These are phyloP conservation scores for Solea solea DNA, from an alignment of 2,113 vertebrate species.

Conservation along the genomic window DNA sequence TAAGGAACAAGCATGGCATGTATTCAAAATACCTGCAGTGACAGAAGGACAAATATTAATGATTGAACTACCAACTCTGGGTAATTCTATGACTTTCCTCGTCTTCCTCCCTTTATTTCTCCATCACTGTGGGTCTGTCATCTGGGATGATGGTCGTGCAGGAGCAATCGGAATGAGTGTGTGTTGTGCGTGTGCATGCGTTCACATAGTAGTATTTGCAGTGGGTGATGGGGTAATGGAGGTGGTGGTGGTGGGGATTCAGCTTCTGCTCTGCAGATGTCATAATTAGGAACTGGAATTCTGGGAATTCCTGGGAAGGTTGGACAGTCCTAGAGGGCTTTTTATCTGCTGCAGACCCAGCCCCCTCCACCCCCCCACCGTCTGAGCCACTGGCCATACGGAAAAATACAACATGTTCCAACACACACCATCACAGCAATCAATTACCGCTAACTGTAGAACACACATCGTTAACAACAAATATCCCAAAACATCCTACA, in stretches of 20 bases:
- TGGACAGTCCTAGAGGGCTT: conserved; percentile 66
- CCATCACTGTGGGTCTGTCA: conserved; percentile 2
- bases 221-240: conserved; percentile 23
- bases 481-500: conserved; percentile 76
- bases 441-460: conserved; percentile 77
- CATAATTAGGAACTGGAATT: conserved; percentile 81
- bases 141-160: conserved; percentile 35
- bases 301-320: conserved; percentile 75
- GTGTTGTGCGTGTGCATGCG: conserved; percentile 28
- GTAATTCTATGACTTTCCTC: not conserved
- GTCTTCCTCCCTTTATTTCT: conserved; percentile 20
- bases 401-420: conserved; percentile 79
- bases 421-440: conserved; percentile 77
- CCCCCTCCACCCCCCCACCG: conserved; percentile 20
- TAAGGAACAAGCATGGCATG: too few relatives aligned
- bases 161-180: conserved; percentile 39
- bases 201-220: conserved; percentile 37
- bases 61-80: not conserved
- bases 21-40: not conserved
- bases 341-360: conserved; percentile 71
- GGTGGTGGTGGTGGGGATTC: conserved; percentile 25
- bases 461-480: conserved; percentile 80
- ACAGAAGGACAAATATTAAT: conserved; percentile 1
- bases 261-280: conserved; percentile 63
- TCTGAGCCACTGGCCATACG: conserved; percentile 63